Base-by-base conservation (phyloP, 2,888 invertebrate genomes). In the Pollenia angustigena region DNA sequence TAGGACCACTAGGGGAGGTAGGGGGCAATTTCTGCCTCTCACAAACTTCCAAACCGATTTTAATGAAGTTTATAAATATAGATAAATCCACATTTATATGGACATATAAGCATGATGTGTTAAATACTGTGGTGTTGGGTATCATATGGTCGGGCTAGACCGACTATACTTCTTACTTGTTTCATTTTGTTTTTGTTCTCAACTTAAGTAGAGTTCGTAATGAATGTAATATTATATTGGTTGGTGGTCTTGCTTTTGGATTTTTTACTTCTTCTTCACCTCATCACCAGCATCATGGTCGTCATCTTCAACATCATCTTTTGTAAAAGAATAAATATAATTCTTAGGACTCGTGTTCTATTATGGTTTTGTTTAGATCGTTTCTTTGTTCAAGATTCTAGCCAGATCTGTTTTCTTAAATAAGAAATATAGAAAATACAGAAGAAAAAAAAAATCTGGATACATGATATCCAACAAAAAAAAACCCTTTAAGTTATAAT, bases 231-330 rank as follows among this genome's bases (percentile, higher is more conserved):
- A 64, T 64, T 62, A 74, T 87, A 81, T 81, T 84, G 50, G 84
- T 52, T 84, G 87, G 87, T 87, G 87, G 87, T 87, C 87, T 78
- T 11, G 64, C 64, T 71, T 68, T 79, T 16, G 14, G 32, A 32
- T 32, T 12, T 54, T 62, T 76, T 68, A 1, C 46, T 69, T 60
- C 23, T 40, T 69, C 32, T 52, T 60, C 58, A 54, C 52, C 54
- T 68, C 72, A 62, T 79, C 72, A 32, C 66, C 79, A 58, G 56
- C 66, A 58, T 58, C 66, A 64, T 48, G 60, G 46, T 54, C 54
- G 23, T 71, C 58, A 56, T 68, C 44, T 46, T 58, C 16, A 14
- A 10, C n/a, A 48, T 16, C 56, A 16, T 74, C 7, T 11, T 69
- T 44, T 40, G 46, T 23, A 52, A n/a, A 12, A 14, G 64, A 14